Evolutionary conservation across 92 coral and sea anemone species (phyloP), one percentile per base, ranked within the genome.

Genomic region (Zoanthus solanderi): DNA sequence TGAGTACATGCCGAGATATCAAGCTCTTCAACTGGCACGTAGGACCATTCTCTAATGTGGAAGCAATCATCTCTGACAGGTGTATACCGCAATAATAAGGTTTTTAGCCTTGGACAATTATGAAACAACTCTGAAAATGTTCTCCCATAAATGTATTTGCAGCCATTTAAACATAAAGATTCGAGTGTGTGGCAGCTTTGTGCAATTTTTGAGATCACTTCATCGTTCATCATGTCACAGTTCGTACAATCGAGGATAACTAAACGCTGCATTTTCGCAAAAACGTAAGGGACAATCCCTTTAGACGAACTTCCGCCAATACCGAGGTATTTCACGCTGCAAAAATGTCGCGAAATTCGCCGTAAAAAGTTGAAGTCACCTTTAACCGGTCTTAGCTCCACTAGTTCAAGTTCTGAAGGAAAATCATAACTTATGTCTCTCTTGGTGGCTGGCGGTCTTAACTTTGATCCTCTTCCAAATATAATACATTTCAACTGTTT

Each of bases 1-100:
- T 97, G 97, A 16, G 99, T 93, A 79, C 99, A 97, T 37, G 99
- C 99, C 0, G 99, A 97, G 42, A 97, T 97, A 72, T 97, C 99
- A 2, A 97, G 89, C 69, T 97, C 99, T 67, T 97, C 98, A 17
- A 97, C 75, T 15, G 93, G 95, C 14, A 94, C 96, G 68, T 92
- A 90, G 66, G 92, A 85, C 99, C 99, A 97, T 13, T 94, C 92
- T 16, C 88, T 88, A 30, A 90, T 88, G 74, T 94, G 94, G 76
- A 97, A 95, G 87, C 99, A 97, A 66, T 93, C 98, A 73, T 97
- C 99, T 16, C 98, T 96, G 47, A 97, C 94, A 0, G 99, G 99
- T 14, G 99, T 97, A 56, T 97, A 97, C 3, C 99, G 98, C 66
- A 97, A 95, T 50, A 97, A 92, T 18, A 97, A 88, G 75, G 99